Evolutionary conservation across 2,888 invertebrate species (phyloP), one percentile per base, ranked within the genome.

Genomic region (Lissonota sp.): DNA sequence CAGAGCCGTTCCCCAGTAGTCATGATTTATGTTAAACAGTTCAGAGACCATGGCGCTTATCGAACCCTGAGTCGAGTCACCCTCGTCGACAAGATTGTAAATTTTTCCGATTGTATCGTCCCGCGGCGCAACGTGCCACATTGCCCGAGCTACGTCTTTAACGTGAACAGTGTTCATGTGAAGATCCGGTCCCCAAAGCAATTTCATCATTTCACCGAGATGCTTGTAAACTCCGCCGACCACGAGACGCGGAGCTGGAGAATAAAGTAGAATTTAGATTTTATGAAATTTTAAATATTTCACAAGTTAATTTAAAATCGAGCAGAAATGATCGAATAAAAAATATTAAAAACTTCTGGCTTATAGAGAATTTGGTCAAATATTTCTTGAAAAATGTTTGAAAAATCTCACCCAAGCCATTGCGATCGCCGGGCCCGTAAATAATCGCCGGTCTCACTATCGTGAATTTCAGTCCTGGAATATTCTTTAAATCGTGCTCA

Each of bases 161-260:
- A 98, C 97, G 91, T 98, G 97, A 37, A 98, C 95, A 0, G 98
- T 98, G 93, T 98, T 97, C 93, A 97, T 95, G 89, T 95, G 95
- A 84, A 98, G 94, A 80, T 97, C 95, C 8, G 96, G 95, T 53
- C 96, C 97, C 98, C 98, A 98, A 26, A 98, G 93, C 46, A 98
- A 94, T 92, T 98, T 97, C 98, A 98, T 98, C 84, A 97, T 97
- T 93, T 98, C 97, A 49, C 96, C 95, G 42, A 98, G 93, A 90
- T 97, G 96, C 90, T 97, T 97, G 93, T 98, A 98, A 84, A 98
- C 96, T 51, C 96, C 97, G 77, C 97, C 98, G 88, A 97, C 96
- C 46, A 98, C 95, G 71, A 98, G 94, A 58, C 98, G 95, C 0
- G 98, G 97, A 82, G 96, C 97, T 97, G 92, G 10, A n/a, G n/a